phyloP scores from a whole-genome alignment of 2,113 vertebrate species.

The Gymnocephalus cernua region DNA sequence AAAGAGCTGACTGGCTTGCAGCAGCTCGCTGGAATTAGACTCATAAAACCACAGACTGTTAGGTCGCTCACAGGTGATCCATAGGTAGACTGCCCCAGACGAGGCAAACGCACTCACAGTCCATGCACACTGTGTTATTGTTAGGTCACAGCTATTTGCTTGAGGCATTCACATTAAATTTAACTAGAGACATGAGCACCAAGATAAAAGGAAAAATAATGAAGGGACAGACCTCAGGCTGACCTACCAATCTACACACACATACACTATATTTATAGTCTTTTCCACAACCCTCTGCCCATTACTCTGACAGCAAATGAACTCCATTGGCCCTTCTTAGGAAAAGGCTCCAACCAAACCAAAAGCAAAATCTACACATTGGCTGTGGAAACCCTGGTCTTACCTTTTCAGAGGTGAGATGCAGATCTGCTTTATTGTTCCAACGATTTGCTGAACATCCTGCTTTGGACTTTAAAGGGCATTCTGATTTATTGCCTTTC shows the following conservation, averaged over 20 bases:
- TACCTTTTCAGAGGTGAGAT: slow-evolving; percentile 19
- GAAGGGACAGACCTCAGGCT: not conserved
- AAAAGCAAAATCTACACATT: not conserved
- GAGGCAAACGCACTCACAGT: slow-evolving; percentile 2
- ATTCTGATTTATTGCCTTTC: slow-evolving; percentile 28
- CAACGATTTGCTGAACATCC: not conserved
- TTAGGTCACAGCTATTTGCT: slow-evolving; percentile 21
- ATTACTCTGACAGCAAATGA: not conserved
- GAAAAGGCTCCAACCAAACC: not conserved
- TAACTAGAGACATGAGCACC: not conserved
- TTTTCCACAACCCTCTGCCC: not conserved
- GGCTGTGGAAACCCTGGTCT: not conserved
- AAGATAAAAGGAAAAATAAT: slow-evolving; percentile 15
- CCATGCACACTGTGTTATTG: not conserved
- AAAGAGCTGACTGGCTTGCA: slow-evolving; percentile 53
- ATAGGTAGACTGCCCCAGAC: slow-evolving; percentile 4
- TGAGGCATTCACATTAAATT: slow-evolving; percentile 20
- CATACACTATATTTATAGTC: not conserved
- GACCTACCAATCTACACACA: not conserved
- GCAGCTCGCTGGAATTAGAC: slow-evolving; percentile 31
- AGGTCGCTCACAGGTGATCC: slow-evolving; percentile 26
- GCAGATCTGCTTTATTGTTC: slow-evolving; percentile 12
- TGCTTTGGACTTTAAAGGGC: slow-evolving; percentile 12
- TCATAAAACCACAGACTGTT: slow-evolving; percentile 54
- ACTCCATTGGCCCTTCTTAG: not conserved